Conservation (phyloP, 1,140 invertebrate genomes). For the Chionoecetes opilio region DNA sequence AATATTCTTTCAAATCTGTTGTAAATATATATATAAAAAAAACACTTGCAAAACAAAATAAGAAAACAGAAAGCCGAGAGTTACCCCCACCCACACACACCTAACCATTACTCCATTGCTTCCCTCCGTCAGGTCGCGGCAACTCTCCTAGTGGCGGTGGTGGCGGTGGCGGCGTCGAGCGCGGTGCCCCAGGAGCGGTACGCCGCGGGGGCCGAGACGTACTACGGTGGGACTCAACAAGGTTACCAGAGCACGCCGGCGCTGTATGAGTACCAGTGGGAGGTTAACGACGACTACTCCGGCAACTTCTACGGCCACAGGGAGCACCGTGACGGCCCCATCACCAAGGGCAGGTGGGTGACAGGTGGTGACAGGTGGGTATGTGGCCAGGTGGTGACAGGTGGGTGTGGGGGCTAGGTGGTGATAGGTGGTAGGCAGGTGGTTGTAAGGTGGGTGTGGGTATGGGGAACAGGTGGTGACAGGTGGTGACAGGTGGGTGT, state of each 20-base stretch:
- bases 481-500: neutral
- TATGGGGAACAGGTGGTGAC: neutral
- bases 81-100: neutral
- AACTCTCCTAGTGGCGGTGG: neutral
- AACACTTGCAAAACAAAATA: neutral
- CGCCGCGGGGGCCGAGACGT: neutral
- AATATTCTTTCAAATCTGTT: no score
- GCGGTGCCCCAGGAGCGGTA: neutral
- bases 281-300: constrained; percentile 68
- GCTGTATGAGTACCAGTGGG: constrained; percentile 67
- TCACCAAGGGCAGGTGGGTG: constrained; percentile 61
- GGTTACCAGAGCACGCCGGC: constrained; percentile 47
- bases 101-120: neutral
- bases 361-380: neutral
- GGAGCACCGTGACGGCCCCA: constrained; percentile 60
- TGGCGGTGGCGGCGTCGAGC: neutral
- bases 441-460: neutral
- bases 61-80: neutral
- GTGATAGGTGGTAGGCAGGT: neutral
- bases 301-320: constrained; percentile 68
- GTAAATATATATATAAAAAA: no score
- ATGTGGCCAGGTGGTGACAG: no score
- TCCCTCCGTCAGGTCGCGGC: neutral
- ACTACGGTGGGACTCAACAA: neutral
- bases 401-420: neutral